These are phyloP conservation scores for Tachina lurida DNA, from an alignment of 2,888 invertebrate genomes.

Conservation along the genomic window DNA sequence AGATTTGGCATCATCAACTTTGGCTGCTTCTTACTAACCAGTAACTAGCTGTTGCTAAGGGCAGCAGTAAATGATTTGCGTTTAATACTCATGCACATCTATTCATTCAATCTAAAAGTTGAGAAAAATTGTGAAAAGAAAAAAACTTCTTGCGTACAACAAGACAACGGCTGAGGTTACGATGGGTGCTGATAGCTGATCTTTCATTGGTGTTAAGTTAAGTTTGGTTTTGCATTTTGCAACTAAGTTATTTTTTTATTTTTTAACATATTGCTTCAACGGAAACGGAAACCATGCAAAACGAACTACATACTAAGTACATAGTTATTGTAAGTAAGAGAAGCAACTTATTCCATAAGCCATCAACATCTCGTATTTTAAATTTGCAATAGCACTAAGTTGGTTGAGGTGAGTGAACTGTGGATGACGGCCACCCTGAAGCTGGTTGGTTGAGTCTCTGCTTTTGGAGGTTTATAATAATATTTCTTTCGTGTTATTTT, in stretches of 20 bases:
- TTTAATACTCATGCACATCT: constrained; percentile 65
- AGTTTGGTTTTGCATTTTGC: constrained; percentile 17
- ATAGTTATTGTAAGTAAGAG: constrained; percentile 34
- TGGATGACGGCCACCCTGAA: background rate
- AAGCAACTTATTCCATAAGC: constrained; percentile 45
- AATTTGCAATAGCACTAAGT: constrained; percentile 13
- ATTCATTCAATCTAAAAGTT: constrained; percentile 26
- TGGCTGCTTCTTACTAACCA: constrained; percentile 15
- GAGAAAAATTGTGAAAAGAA: background rate
- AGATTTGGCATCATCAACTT: constrained; percentile 14
- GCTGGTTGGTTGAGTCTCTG: constrained; percentile 1
- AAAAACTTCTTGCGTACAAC: constrained; percentile 18
- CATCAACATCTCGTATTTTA: constrained; percentile 48
- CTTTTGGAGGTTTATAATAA: constrained; percentile 40
- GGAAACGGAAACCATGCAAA: constrained; percentile 68
- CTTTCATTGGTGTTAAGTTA: constrained; percentile 62
- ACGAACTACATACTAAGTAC: background rate
- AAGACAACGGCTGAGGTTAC: constrained; percentile 43
- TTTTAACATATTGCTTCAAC: constrained; percentile 61
- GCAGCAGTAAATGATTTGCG: constrained; percentile 65
- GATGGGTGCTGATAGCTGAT: constrained; percentile 59
- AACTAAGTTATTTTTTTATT: background rate
- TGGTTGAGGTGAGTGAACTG: background rate
- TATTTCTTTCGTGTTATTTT: constrained; percentile 66
- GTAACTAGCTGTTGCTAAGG: constrained; percentile 30